Evolutionary conservation across 2,797 vertebrate genomes (phyloP).

Genomic region (Acrossocheilus fasciatus): DNA sequence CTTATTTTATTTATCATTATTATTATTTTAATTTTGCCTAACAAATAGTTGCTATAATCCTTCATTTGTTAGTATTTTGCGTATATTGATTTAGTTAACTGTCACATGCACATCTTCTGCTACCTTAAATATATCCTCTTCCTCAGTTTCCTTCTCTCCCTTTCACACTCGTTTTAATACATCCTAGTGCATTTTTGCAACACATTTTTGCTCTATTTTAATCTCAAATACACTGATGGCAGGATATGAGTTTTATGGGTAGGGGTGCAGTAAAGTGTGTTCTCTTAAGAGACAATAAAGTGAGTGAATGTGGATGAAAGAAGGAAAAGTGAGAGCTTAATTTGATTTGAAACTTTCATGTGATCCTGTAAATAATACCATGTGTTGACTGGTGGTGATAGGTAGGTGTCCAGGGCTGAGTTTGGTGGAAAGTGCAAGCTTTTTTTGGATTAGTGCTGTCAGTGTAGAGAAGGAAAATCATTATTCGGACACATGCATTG

Average conservation of each 20-base stretch:
- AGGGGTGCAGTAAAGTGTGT: slow-evolving; percentile 6
- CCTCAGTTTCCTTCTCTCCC: neutral
- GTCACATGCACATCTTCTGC: neutral
- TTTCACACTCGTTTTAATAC: neutral
- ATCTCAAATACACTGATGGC: slow-evolving; percentile 20
- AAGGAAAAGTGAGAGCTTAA: slow-evolving; percentile 17
- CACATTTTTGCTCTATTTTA: neutral
- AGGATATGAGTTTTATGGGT: neutral
- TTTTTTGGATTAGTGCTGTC: neutral
- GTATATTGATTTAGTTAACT: neutral
- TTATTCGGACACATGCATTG: neutral
- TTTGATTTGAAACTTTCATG: slow-evolving; percentile 14
- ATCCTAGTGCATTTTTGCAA: neutral
- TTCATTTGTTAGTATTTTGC: neutral
- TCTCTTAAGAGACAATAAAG: slow-evolving; percentile 9
- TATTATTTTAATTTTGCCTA: neutral
- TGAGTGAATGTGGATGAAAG: slow-evolving; percentile 4
- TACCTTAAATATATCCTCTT: neutral
- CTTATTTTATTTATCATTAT: neutral
- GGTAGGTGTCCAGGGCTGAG: slow-evolving; percentile 15
- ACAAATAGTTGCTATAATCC: neutral
- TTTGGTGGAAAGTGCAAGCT: neutral
- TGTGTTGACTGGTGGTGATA: slow-evolving; percentile 23
- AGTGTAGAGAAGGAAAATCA: neutral
- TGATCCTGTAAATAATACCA: slow-evolving; percentile 24